Base-by-base conservation (phyloP, 2,113 vertebrate genomes). In the Nettapus auritus region DNA sequence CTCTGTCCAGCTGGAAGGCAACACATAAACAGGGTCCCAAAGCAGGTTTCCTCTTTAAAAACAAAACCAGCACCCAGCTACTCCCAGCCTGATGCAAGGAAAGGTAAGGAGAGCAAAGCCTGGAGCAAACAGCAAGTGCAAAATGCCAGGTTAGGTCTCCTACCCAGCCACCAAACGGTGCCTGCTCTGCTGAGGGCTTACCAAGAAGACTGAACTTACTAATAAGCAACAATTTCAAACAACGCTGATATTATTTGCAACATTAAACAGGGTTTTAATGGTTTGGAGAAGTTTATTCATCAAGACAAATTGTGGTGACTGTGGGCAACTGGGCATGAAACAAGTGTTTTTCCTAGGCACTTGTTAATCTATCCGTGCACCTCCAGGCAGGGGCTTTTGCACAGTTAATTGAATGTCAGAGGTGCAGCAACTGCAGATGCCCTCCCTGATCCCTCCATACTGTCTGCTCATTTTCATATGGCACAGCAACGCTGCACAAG, bases 21-120 rank as follows among this genome's bases (percentile, higher is more conserved):
- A n/a, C 50, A 57, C 8, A 5, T 23, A 56, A 75, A 46, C 7
- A 33, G 5, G 14, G 17, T 22, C 26, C 15, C 33, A 22, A 4
- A 69, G 62, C 38, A 83, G 68, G 29, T 44, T 87, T 75, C 31
- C 50, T 75, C 67, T 28, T 33, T 48, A 22, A n/a, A 87, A 83
- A 64, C 13, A 57, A 64, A 91, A 64, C n/a, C 44, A 75, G 52
- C 46, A 73, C 36, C 21, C 38, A 79, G 57, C 9, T 16, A 34
- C 55, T 22, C 19, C 34, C 29, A 82, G 29, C 18, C 34, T 3
- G 0, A 26, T 2, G 1, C 5, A 2, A 40, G 26, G 21, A 74
- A 50, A 15, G 15, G 40, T 34, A 66, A 76, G 52, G 31, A 68
- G 70, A 78, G 21, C 25, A 62, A 80, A 89, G 36, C 33, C 84